phyloP scores from a whole-genome alignment of 1,140 invertebrate species.

The Orchesella cincta region DNA sequence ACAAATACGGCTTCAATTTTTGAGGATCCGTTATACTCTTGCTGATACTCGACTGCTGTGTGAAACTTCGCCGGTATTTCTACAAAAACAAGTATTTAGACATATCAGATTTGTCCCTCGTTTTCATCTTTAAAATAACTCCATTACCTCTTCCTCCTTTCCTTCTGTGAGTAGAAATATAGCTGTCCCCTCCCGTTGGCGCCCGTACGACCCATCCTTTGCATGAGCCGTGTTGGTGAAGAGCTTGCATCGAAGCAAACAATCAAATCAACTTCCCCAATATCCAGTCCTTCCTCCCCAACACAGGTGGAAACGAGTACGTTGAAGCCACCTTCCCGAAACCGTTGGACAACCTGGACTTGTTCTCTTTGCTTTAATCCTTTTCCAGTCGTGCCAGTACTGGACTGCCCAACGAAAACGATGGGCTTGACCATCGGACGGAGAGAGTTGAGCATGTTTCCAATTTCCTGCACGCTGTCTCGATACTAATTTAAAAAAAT shows the following conservation, averaged over 20 bases:
- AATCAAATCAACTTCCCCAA: constrained; percentile 93
- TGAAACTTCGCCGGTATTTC: constrained; percentile 69
- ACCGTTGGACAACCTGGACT: constrained; percentile 70
- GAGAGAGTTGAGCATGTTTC: constrained; percentile 72
- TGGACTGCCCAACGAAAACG: constrained; percentile 81
- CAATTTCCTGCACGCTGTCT: constrained; percentile 85
- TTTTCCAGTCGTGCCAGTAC: constrained; percentile 56
- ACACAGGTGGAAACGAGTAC: constrained; percentile 85
- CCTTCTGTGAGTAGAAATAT: constrained; percentile 86
- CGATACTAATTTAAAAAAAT: constrained; percentile 69
- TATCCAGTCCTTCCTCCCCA: constrained; percentile 95
- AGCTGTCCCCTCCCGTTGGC: constrained; percentile 69
- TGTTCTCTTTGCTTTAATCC: constrained; percentile 71
- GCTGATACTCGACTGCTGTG: constrained; percentile 67
- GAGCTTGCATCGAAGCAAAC: constrained; percentile 87
- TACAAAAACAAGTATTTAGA: too few relatives aligned
- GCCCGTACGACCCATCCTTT: constrained; percentile 82
- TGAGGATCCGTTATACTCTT: constrained; percentile 65
- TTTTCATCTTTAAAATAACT: too few relatives aligned
- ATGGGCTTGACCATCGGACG: constrained; percentile 76
- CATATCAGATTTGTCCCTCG: too few relatives aligned
- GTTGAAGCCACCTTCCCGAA: constrained; percentile 75
- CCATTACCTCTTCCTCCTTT: constrained; percentile 78
- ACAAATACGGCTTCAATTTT: constrained; percentile 62
- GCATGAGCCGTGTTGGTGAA: constrained; percentile 83